Conservation (phyloP, 2,888 invertebrate genomes). For the Darwinula stevensoni region DNA sequence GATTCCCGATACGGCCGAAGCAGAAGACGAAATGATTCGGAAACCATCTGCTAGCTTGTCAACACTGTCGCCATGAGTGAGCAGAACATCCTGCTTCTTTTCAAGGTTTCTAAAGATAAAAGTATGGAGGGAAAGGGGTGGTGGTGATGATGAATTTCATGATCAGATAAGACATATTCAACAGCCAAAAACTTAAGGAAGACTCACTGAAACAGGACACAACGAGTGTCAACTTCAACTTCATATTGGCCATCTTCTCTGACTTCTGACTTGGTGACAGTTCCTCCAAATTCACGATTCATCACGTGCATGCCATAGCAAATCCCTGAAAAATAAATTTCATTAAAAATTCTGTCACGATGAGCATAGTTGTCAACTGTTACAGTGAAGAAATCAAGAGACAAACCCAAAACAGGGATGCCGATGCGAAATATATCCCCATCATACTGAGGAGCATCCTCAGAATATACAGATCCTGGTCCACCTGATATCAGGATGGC, state of each 20-base stretch:
- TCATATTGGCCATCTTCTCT: slow-evolving; percentile 82
- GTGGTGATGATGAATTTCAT: no score
- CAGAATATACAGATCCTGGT: slow-evolving; percentile 81
- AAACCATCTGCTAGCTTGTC: slow-evolving; percentile 68
- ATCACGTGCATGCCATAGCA: slow-evolving; percentile 99
- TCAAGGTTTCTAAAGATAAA: slow-evolving; percentile 56
- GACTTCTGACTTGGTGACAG: slow-evolving; percentile 50
- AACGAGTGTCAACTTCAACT: slow-evolving; percentile 59
- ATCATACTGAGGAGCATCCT: slow-evolving; percentile 79
- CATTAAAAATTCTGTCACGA: neutral
- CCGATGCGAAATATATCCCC: slow-evolving; percentile 82
- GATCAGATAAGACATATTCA: no score
- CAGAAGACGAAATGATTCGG: slow-evolving; percentile 53
- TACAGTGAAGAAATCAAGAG: neutral
- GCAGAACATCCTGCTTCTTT: slow-evolving; percentile 55
- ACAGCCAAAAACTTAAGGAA: no score
- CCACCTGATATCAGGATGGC: slow-evolving; percentile 95
- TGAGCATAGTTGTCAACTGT: neutral
- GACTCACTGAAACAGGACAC: slow-evolving; percentile 68
- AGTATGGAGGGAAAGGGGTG: no score
- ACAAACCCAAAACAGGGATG: slow-evolving; percentile 50
- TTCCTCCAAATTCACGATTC: slow-evolving; percentile 83
- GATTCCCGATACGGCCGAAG: slow-evolving; percentile 56
- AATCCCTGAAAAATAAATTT: slow-evolving; percentile 32
- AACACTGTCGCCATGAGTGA: slow-evolving; percentile 93